Evolutionary conservation across 2,888 invertebrate genomes (phyloP).

Genomic region (Nomada flava): DNA sequence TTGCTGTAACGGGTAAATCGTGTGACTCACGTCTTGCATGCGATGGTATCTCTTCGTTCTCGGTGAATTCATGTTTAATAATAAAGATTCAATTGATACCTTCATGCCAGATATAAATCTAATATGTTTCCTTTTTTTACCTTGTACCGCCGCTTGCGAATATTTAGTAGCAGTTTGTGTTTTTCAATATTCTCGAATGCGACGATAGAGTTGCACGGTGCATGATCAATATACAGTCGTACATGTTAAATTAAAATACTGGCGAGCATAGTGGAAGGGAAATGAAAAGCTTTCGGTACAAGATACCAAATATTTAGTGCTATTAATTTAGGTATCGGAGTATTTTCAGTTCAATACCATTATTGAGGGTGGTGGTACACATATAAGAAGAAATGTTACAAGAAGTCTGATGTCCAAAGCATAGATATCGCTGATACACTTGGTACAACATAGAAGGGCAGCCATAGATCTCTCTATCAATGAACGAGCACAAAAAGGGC

Average conservation of each 20-base stretch:
- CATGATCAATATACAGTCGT: too few species aligned
- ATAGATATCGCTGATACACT: constrained; percentile 1
- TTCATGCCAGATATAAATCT: background rate
- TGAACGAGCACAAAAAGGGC: constrained; percentile 54
- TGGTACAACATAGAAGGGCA: background rate
- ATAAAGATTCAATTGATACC: background rate
- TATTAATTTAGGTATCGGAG: too few species aligned
- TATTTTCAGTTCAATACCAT: too few species aligned
- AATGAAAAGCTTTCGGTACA: too few species aligned
- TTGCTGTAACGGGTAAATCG: constrained; percentile 12
- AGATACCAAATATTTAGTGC: too few species aligned
- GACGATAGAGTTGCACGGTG: too few species aligned
- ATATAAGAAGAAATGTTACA: background rate
- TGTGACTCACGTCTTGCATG: constrained; percentile 40
- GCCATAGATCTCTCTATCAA: constrained; percentile 2
- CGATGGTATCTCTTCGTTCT: constrained; percentile 8
- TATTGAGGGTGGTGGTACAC: background rate
- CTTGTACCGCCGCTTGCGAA: too few species aligned
- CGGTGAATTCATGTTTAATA: background rate
- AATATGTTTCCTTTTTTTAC: background rate
- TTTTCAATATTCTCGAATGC: too few species aligned
- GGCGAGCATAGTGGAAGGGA: too few species aligned
- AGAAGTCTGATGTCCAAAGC: background rate
- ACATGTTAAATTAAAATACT: too few species aligned
- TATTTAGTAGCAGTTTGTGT: too few species aligned